phyloP scores from a whole-genome alignment of 2,888 invertebrate species.

The Epinotia brunnichana region DNA sequence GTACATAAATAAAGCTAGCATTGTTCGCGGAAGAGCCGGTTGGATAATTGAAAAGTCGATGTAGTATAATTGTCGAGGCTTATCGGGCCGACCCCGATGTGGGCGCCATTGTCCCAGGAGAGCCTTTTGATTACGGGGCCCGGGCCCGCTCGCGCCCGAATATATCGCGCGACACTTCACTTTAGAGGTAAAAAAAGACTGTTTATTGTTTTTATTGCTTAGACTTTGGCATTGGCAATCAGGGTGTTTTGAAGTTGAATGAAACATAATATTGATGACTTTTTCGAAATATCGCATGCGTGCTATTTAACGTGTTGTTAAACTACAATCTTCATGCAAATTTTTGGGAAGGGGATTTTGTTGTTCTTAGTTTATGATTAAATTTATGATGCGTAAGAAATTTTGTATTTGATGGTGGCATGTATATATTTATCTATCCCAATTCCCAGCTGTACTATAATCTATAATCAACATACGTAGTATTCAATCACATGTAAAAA shows the following conservation, averaged over 20 bases:
- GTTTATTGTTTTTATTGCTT: conserved; percentile 53
- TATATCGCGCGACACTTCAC: conserved; percentile 81
- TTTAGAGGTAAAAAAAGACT: conserved; percentile 74
- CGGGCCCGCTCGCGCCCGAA: conserved; percentile 63
- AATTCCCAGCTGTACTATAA: too few species aligned
- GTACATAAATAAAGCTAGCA: conserved; percentile 80
- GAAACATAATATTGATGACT: background rate
- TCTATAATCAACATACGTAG: background rate
- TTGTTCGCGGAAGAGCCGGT: conserved; percentile 78
- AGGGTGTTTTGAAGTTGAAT: background rate
- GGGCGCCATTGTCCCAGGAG: conserved; percentile 82
- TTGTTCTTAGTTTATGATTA: too few species aligned
- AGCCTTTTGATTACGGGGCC: conserved; percentile 79
- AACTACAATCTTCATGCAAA: too few species aligned
- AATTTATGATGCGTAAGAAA: too few species aligned
- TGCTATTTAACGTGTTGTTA: background rate
- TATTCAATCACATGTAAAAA: too few species aligned
- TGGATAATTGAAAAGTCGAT: conserved; percentile 84
- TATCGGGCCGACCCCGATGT: conserved; percentile 81
- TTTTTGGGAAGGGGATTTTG: too few species aligned
- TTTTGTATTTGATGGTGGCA: too few species aligned
- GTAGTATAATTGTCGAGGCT: conserved; percentile 83
- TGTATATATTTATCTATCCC: too few species aligned
- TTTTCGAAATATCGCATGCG: background rate
- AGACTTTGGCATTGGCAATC: conserved; percentile 15